These are phyloP conservation scores for Crioceris asparagi DNA, from an alignment of 2,888 invertebrate species.

Conservation along the genomic window DNA sequence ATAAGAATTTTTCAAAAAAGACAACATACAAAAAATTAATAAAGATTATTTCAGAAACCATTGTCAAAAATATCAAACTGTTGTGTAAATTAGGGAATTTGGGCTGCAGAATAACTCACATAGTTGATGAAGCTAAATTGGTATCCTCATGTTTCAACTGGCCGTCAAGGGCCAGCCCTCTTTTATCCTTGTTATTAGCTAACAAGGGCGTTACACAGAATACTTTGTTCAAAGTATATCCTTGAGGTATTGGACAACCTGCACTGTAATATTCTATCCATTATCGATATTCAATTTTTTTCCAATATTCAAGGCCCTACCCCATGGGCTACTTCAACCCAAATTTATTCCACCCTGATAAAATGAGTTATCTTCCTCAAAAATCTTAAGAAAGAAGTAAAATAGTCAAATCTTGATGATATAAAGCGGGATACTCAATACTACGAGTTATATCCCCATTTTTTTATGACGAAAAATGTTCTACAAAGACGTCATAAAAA, in stretches of 20 bases:
- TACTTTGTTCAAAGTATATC: constrained; percentile 78
- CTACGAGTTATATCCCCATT: no score
- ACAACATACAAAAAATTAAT: background rate
- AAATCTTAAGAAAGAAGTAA: no score
- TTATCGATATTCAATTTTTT: no score
- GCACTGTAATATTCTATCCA: constrained; percentile 44
- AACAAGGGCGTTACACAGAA: constrained; percentile 67
- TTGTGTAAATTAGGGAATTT: constrained; percentile 14
- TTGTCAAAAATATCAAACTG: constrained; percentile 6
- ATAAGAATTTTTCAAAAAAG: no score
- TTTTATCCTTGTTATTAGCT: constrained; percentile 74
- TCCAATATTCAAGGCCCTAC: no score
- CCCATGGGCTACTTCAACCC: no score
- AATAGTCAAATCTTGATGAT: no score
- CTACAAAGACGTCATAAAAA: no score
- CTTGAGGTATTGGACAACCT: constrained; percentile 71
- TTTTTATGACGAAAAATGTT: no score
- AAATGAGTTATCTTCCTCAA: no score
- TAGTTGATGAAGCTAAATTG: constrained; percentile 76
- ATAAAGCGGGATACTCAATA: no score
- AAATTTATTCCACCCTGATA: no score
- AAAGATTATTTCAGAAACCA: background rate
- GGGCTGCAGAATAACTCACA: constrained; percentile 48
- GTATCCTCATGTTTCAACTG: constrained; percentile 83
- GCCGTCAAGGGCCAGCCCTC: constrained; percentile 74